A percentile compares a stretch with the other conserved stretches of the same genome.
These are phyloP conservation scores for Nesidiocoris tenuis DNA, from an alignment of 2,888 invertebrate species.

Conservation along the genomic window DNA sequence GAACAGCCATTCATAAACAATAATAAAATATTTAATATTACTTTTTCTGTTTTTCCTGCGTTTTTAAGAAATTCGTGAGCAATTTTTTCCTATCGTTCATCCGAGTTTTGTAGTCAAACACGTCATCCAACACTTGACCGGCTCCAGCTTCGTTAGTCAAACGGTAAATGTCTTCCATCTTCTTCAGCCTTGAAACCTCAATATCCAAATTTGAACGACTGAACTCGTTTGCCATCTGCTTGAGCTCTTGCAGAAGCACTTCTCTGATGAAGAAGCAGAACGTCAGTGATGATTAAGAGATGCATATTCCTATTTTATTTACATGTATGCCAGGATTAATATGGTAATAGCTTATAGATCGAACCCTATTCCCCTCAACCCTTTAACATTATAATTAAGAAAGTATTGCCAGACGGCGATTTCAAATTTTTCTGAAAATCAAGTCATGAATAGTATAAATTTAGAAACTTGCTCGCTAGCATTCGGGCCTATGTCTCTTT, in stretches of 20 bases:
- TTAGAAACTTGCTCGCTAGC: conserved; percentile 11
- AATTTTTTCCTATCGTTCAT: conserved; percentile 24
- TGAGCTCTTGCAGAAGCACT: conserved; percentile 16
- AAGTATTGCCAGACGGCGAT: no score
- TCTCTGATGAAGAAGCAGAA: no score
- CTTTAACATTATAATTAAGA: no score
- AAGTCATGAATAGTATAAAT: neutral
- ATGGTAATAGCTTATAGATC: no score
- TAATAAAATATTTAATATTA: no score
- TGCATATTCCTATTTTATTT: no score
- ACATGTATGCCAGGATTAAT: no score
- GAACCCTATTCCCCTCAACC: no score
- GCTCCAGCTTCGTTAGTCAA: conserved; percentile 7
- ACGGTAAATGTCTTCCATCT: conserved; percentile 27
- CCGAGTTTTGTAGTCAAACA: neutral
- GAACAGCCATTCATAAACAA: no score
- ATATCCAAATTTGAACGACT: neutral
- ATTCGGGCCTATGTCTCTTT: conserved; percentile 26
- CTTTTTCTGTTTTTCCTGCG: neutral
- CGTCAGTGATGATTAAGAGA: no score
- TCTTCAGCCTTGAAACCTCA: conserved; percentile 23
- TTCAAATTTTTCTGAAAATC: neutral
- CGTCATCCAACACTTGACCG: neutral
- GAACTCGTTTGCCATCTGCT: conserved; percentile 31
- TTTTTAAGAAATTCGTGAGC: neutral